Evolutionary conservation across 2,113 vertebrate species (phyloP).

Genomic region (Caranx ignobilis): DNA sequence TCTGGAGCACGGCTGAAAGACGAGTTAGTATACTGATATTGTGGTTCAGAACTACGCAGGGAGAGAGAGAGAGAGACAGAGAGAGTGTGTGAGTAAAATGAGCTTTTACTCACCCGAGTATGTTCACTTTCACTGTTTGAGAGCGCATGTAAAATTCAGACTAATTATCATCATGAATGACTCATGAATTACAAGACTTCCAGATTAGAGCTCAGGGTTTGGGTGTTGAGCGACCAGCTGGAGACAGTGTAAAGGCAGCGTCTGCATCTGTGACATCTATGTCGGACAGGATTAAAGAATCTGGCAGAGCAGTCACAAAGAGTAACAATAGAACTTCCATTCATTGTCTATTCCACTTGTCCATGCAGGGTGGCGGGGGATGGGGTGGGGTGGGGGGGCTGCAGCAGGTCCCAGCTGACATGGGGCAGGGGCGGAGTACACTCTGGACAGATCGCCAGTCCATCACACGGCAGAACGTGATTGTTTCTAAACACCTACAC

Average conservation of each 20-base stretch:
- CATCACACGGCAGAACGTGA: no score
- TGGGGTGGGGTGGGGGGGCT: no score
- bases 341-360: no score
- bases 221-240: conserved; percentile 3
- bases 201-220: conserved; percentile 19
- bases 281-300: neutral
- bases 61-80: conserved; percentile 12
- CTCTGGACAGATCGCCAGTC: no score
- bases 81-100: neutral
- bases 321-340: no score
- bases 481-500: no score
- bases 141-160: neutral
- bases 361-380: no score
- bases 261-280: neutral
- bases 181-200: conserved; percentile 1
- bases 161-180: neutral
- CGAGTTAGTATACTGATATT: conserved; percentile 23
- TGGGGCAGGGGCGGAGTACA: no score
- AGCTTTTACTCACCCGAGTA: conserved; percentile 21
- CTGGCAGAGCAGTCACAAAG: no score
- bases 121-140: conserved; percentile 14
- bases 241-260: neutral
- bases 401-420: no score
- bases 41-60: conserved; percentile 22
- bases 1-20: conserved; percentile 38